Evolutionary conservation across 2,888 invertebrate genomes (phyloP).

Genomic region (Pinctada fucata): DNA sequence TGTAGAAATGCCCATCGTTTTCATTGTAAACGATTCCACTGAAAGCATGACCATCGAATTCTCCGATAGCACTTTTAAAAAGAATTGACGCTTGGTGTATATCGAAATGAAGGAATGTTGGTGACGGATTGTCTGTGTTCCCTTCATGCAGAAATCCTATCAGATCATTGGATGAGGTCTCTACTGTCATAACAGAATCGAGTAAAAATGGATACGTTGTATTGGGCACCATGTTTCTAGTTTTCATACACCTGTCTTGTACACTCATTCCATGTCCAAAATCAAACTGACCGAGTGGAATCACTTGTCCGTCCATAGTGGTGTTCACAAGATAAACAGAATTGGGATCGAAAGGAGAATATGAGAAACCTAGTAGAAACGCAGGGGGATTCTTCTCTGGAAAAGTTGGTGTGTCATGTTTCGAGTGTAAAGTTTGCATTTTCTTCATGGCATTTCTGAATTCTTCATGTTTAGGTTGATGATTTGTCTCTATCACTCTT

Average conservation of each 20-base stretch:
- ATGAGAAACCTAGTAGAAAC: slow-evolving; percentile 46
- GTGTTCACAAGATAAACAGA: slow-evolving; percentile 13
- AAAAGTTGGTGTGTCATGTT: background rate
- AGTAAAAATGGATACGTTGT: slow-evolving; percentile 32
- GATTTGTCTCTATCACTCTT: background rate
- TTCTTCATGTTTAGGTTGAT: background rate
- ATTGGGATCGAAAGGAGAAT: slow-evolving; percentile 47
- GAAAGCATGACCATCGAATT: slow-evolving; percentile 29
- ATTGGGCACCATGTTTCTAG: background rate
- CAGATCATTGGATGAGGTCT: slow-evolving; percentile 41
- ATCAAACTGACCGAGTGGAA: slow-evolving; percentile 28
- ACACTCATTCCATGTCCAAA: slow-evolving; percentile 44
- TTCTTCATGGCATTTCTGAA: slow-evolving; percentile 3
- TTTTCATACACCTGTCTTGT: background rate
- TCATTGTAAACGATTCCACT: slow-evolving; percentile 26
- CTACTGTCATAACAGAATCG: slow-evolving; percentile 46
- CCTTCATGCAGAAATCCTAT: slow-evolving; percentile 42
- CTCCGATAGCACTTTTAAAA: slow-evolving; percentile 39
- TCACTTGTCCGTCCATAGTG: slow-evolving; percentile 8
- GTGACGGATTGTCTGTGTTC: slow-evolving; percentile 46
- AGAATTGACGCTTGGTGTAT: slow-evolving; percentile 49
- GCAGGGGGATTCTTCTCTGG: background rate
- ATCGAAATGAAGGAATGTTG: slow-evolving; percentile 42
- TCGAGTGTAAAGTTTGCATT: background rate
- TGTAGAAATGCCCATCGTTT: background rate